Conservation (phyloP, 2,888 invertebrate species). For the Hemistola chrysoprasaria region DNA sequence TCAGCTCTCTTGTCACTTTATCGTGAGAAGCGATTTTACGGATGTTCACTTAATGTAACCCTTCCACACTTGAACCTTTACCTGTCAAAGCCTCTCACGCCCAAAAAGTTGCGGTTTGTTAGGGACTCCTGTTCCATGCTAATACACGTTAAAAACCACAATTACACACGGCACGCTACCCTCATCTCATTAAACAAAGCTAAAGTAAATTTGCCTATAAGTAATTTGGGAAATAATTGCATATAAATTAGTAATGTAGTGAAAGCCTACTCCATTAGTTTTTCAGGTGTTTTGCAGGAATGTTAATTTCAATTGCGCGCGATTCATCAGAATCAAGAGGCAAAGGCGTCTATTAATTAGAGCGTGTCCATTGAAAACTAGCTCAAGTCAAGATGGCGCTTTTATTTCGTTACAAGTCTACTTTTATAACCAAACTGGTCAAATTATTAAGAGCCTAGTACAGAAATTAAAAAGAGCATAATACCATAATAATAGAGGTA, state of each 20-base stretch:
- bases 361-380: too few species aligned
- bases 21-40: constrained; percentile 14
- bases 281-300: too few species aligned
- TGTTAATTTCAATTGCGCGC: too few species aligned
- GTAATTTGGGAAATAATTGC: constrained; percentile 15
- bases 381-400: too few species aligned
- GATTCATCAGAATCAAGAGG: too few species aligned
- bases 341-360: too few species aligned
- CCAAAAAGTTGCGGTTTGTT: constrained; percentile 42
- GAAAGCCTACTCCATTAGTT: neutral
- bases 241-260: constrained; percentile 1
- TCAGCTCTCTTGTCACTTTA: constrained; percentile 12
- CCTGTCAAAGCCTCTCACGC: constrained; percentile 24
- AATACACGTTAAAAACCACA: constrained; percentile 34
- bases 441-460: too few species aligned
- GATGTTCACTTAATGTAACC: constrained; percentile 17
- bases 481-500: too few species aligned
- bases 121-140: constrained; percentile 29
- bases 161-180: constrained; percentile 32
- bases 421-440: too few species aligned
- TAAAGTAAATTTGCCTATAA: constrained; percentile 17
- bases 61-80: constrained; percentile 28
- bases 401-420: too few species aligned
- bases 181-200: constrained; percentile 16
- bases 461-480: too few species aligned